Base-by-base conservation (phyloP, 1,140 invertebrate genomes). In the Monochamus saltuarius region DNA sequence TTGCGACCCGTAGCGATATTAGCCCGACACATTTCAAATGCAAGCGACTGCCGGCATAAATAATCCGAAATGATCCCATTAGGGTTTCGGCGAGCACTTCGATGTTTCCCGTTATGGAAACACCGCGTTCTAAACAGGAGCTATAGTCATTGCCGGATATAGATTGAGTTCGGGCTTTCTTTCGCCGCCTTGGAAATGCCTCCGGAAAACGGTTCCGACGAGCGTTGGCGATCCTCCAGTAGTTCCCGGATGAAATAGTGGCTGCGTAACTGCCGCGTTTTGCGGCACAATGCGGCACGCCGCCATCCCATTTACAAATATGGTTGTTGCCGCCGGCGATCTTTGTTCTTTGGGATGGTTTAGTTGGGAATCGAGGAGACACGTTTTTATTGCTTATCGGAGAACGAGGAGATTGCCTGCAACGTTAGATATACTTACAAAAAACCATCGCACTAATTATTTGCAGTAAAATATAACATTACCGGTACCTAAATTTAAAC, bases 221-320 rank as follows among this genome's bases (percentile, higher is more conserved):
- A 45, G 45, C 53, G 36, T 56, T 56, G 53, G 53, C 53, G 39
- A 56, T 56, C 39, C 53, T 56, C 53, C 53, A 56, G 53, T 56
- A 56, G 53, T 46, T 45, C 13, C 14, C 19, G 16, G 19, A 40
- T 56, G 53, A 56, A 56, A 56, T 56, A 56, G 53, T 56, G 53
- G 10, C 53, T 11, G 53, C 53, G 22, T 46, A 11, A 45, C 22
- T 29, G 22, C 22, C 22, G 22, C 22, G 53, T 56, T 51, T 56
- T 56, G 53, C 53, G 42, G 17, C 53, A 56, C 53, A 56, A 56
- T 56, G 53, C 53, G 53, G 37, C 17, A 53, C 51, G 7, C 40
- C 36, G 10, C 29, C 11, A 7, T 40, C 17, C 9, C 42, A 45
- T 45, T 43, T 56, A 8, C 34, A 29, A 45, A 43, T 17, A 34